Evolutionary conservation across 2,797 vertebrate genomes (phyloP), one percentile per base, ranked within the genome.

Genomic region (Tachyglossus aculeatus): DNA sequence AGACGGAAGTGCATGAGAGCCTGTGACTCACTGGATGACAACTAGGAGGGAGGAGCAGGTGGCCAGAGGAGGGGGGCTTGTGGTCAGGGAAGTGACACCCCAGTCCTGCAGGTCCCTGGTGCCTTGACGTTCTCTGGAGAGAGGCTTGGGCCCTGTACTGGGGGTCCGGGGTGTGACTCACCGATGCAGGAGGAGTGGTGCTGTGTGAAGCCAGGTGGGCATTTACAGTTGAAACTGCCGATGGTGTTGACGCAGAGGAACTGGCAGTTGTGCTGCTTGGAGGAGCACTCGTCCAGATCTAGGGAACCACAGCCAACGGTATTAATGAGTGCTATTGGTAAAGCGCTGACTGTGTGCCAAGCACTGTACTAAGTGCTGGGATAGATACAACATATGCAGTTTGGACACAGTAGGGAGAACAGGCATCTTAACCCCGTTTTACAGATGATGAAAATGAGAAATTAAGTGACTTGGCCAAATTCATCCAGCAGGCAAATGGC

Each of bases 261-360:
- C 85, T 95, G 94, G 79, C 95, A 95, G 81, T 95, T 95, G 88
- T 96, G 94, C 40, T 93, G 92, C 59, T 95, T 92, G 29, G 93
- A 94, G 71, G 94, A 88, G 31, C 95, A 96, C 65, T 96, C 94
- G 0, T 96, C 94, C 85, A 95, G 13, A 62, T 96, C 94, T 96
- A 77, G 0, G 5, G 53, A 36, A 56, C 60, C 6, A 29, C 32
- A 32, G 43, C 47, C 6, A 14, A 39, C n/a, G 31, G 21, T 10
- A 18, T n/a, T n/a, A n/a, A n/a, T n/a, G n/a, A n/a, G n/a, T n/a
- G n/a, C n/a, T n/a, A n/a, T n/a, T n/a, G n/a, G n/a, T n/a, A n/a
- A n/a, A n/a, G n/a, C n/a, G n/a, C n/a, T n/a, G n/a, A n/a, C n/a
- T n/a, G n/a, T n/a, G n/a, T n/a, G n/a, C n/a, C n/a, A n/a, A n/a